Evolutionary conservation across 2,888 invertebrate genomes (phyloP).

Genomic region (Drosophila gaucha): DNA sequence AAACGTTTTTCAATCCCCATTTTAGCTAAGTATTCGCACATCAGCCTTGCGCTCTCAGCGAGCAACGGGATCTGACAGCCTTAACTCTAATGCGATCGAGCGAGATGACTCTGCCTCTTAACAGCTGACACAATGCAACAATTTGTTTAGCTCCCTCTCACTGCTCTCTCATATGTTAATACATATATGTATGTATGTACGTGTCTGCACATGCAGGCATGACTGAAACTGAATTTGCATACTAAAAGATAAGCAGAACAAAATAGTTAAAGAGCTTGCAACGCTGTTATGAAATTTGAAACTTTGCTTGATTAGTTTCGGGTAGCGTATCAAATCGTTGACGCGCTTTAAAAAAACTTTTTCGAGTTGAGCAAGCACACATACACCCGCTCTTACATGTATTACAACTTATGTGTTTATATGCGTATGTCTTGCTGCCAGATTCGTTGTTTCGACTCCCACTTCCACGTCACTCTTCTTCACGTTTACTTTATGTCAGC

Average conservation of each 20-base stretch:
- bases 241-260: not conserved
- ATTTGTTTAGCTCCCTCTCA: not conserved
- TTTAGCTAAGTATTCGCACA: not conserved
- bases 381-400: too few relatives aligned
- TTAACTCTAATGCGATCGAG: not conserved
- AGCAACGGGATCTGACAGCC: not conserved
- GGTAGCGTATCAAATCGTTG: not conserved
- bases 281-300: not conserved
- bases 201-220: too few relatives aligned
- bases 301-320: not conserved
- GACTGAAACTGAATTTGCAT: too few relatives aligned
- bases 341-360: not conserved
- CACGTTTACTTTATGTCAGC: too few relatives aligned
- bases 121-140: not conserved
- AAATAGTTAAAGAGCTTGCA: too few relatives aligned
- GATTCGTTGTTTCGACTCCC: too few relatives aligned
- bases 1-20: too few relatives aligned
- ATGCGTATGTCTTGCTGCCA: too few relatives aligned
- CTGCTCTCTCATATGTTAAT: not conserved
- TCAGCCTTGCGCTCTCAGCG: not conserved
- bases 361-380: not conserved
- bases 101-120: not conserved
- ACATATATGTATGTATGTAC: not conserved
- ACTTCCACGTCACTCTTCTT: too few relatives aligned
- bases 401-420: too few relatives aligned